Base-by-base conservation (phyloP, 2,113 vertebrate species). In the Cebidichthys violaceus region DNA sequence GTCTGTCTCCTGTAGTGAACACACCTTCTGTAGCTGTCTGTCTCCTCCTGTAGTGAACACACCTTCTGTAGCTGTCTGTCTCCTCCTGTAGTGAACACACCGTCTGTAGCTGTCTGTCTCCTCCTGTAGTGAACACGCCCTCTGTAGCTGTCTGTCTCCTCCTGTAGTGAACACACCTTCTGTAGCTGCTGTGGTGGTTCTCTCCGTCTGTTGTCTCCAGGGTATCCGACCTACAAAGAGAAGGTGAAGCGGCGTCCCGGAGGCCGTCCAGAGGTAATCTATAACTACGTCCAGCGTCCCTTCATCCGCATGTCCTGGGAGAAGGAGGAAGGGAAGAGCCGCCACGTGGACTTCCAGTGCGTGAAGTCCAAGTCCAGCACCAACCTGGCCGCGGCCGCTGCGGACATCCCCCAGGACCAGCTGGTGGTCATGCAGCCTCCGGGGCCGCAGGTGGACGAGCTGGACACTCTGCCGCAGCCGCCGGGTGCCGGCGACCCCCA, bases 241-340 rank as follows among this genome's bases (percentile, higher is more conserved):
- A 99, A 99, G 75, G 98, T 99, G 81, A 99, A 99, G 91, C 99
- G 98, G 92, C 94, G 98, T 22, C 98, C 97, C 0, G 98, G 98
- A 0, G 98, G 98, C 50, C 94, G 98, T 45, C 98, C 98, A 0
- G 98, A 99, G 93, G 98, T 99, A 50, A 99, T 99, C 88, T 99
- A 99, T 92, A 99, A 99, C 94, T 99, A 99, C 0, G 98, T 99
- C 73, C 98, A 99, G 92, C 95, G 98, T 85, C 98, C 98, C 0
- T 99, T 99, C 86, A 99, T 99, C 92, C 95, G 97, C 75, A 99
- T 99, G 98, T 99, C 98, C 0, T 99, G 98, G 98, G 98, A 99
- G 92, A 99, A 99, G 80, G 98, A 99, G 81, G 98, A 99, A 84
- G 98, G 98, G 0, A 99, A 99, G 94, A 99, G 98, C 72, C 96